phyloP scores from a whole-genome alignment of 2,888 invertebrate genomes.

The Pachydiplax longipennis region DNA sequence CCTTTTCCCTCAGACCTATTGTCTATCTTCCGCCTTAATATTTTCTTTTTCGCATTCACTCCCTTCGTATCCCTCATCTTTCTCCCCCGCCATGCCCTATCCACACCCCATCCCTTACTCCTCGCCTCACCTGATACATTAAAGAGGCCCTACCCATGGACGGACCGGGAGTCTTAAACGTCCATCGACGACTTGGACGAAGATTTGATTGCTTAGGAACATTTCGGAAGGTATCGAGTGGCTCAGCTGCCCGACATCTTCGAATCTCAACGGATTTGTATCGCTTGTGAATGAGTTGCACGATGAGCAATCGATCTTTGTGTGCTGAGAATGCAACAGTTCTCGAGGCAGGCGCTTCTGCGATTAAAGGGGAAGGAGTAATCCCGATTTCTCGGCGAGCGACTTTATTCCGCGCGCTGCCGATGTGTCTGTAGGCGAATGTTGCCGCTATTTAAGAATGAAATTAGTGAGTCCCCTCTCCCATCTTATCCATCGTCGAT shows the following conservation, averaged over 20 bases:
- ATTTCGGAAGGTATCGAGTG: not conserved
- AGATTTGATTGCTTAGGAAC: not conserved
- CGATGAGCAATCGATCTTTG: no score
- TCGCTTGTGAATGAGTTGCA: no score
- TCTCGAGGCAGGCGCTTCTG: no score
- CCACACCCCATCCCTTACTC: not conserved
- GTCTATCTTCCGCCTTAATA: not conserved
- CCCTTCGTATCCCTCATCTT: not conserved
- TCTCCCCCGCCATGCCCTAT: not conserved
- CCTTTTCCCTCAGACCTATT: not conserved
- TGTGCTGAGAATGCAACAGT: no score
- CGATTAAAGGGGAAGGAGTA: no score
- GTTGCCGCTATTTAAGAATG: no score
- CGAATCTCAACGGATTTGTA: no score
- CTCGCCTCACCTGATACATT: not conserved
- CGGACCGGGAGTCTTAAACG: not conserved
- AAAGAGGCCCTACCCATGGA: not conserved
- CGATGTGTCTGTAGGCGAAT: no score
- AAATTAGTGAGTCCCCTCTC: no score
- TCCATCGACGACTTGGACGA: not conserved
- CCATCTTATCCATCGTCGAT: no score
- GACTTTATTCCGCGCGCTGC: no score
- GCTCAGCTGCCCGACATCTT: not conserved
- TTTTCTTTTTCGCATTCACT: not conserved
- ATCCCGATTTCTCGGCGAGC: no score